Base-by-base conservation (phyloP, 2,113 vertebrate species). In the Electrona antarctica region DNA sequence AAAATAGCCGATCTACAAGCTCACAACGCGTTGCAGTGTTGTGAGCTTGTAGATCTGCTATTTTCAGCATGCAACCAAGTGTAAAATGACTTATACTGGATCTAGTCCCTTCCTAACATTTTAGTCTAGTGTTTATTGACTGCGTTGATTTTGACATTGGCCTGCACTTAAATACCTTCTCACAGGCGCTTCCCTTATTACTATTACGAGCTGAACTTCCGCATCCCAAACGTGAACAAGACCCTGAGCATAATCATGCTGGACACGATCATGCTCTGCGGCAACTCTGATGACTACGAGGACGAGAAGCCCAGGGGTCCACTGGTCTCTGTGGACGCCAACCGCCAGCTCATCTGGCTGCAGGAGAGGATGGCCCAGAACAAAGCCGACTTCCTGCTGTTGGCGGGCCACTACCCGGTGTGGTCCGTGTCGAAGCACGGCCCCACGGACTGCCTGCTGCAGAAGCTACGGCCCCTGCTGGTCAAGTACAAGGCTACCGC, bases 341-440 rank as follows among this genome's bases (percentile, higher is more conserved):
- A 93, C 3, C 87, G 88, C 0, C 96, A 98, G 87, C 82, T 97
- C 64, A 33, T 67, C 48, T 98, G 96, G 96, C 89, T 98, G 76
- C 87, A 90, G 87, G 80, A 93, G 13, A 91, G 95, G 46, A 78
- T 98, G 91, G 91, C 90, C 0, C 83, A 10, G 0, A 93, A 94
- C 52, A 93, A 87, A 59, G 95, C 96, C 0, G 93, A 95, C 79
- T 97, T 95, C 29, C 84, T 98, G 69, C 73, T 96, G 85, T 92
- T 98, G 80, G 95, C 95, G 0, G 96, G 96, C 0, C 96, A 98
- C 88, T 97, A 97, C 85, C 96, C 96, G 0, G 92, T 98, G 66
- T 98, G 96, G 96, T 98, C 96, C 0, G 93, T 96, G 56, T 96
- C 95, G 0, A 93, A 95, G 69, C 96, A 98, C 0, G 96, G 96